phyloP scores from a whole-genome alignment of 2,888 invertebrate genomes.

The Linnaemya tessellans region DNA sequence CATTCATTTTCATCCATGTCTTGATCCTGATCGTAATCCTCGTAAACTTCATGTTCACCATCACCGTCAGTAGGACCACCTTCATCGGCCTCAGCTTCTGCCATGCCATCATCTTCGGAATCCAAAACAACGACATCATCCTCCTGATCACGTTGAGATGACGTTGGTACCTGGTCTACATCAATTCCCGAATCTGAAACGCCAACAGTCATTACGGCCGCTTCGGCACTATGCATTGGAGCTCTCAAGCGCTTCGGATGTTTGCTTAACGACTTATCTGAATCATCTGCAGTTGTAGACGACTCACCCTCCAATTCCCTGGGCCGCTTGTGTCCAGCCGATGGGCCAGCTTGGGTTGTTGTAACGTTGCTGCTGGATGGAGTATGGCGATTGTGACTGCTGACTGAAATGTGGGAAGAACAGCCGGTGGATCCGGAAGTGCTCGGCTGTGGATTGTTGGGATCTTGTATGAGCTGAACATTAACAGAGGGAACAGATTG shows the following conservation, averaged over 20 bases:
- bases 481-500: constrained; percentile 77
- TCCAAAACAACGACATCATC: constrained; percentile 92
- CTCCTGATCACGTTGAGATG: constrained; percentile 93
- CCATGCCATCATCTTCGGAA: constrained; percentile 85
- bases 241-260: constrained; percentile 81
- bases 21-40: constrained; percentile 84
- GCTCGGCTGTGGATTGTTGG: constrained; percentile 82
- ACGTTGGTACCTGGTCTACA: constrained; percentile 93
- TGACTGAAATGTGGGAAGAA: constrained; percentile 82
- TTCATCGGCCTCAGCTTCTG: constrained; percentile 84
- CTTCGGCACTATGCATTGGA: constrained; percentile 79
- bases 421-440: constrained; percentile 81
- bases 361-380: constrained; percentile 88
- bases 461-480: constrained; percentile 79
- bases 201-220: constrained; percentile 78
- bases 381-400: constrained; percentile 83
- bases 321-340: constrained; percentile 85
- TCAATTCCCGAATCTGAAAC: constrained; percentile 86
- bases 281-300: constrained; percentile 83
- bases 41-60: constrained; percentile 86
- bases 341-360: constrained; percentile 85
- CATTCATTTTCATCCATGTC: constrained; percentile 85
- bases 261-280: constrained; percentile 80
- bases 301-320: constrained; percentile 85
- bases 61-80: constrained; percentile 84